Evolutionary conservation across 2,113 vertebrate species (phyloP), one percentile per base, ranked within the genome.

Genomic region (Neotragus pygmaeus): DNA sequence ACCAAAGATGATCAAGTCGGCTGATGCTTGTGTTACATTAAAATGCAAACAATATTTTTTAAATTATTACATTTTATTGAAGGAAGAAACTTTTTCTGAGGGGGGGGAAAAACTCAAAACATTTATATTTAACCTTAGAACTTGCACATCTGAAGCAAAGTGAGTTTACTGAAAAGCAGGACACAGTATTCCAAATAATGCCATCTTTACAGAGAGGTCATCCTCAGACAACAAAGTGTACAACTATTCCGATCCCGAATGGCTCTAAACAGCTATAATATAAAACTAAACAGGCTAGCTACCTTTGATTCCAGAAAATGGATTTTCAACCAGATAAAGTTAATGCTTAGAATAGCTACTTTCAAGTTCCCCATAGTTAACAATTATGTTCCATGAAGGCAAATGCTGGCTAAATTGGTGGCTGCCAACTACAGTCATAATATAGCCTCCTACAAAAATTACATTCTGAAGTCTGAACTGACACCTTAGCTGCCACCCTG

Each of bases 291-390:
- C 7, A 60, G 33, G 57, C 43, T 75, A 39, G 57, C n/a, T 75
- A 77, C 28, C 66, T 89, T n/a, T 84, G 57, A 78, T n/a, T 77
- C 82, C 28, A 91, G 16, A 91, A 91, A 88, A 51, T 53, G 28
- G 66, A 62, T 55, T 93, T 95, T 86, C 94, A 86, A 95, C 43
- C 78, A 97, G 88, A 91, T 80, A 78, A 91, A 88, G 57, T 55
- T 55, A 45, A 94, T 91, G 82, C 55, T 77, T 75, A 88, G 64
- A 88, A 66, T 6, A 70, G 78, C 17, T 57, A 77, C 58, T 88
- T 94, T 84, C 88, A 64, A 88, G 49, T 94, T 84, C 51, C 95
- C 75, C 57, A 94, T 33, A 64, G 82, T 86, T n/a, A 96, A 91
- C 66, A 97, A 96, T 78, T 88, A 70, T 21, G 66, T 58, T 91